Evolutionary conservation across 2,888 invertebrate genomes (phyloP), one percentile per base, ranked within the genome.

Genomic region (Pristionchus maxplancki): DNA sequence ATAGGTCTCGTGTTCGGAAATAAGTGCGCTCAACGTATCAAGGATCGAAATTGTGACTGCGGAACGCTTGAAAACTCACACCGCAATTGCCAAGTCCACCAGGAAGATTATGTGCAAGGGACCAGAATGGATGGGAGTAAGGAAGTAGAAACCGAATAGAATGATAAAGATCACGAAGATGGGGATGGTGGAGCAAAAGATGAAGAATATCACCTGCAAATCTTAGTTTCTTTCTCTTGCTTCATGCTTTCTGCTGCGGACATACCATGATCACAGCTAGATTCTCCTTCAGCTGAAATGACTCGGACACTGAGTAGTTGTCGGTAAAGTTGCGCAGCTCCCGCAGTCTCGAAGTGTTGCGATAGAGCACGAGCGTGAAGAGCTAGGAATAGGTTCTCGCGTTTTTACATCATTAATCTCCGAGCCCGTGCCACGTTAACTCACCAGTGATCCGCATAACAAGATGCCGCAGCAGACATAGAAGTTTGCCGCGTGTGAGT

Each of bases 261-360:
- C n/a, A 58, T 58, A 58, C 53, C 15, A n/a, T 62, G 6, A 62
- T 62, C 4, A 62, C 62, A 28, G 62, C 62, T 4, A 62, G n/a
- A 28, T 62, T 62, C 62, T 62, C 62, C n/a, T 62, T 62, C 62
- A 62, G 62, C 28, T 62, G 62, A 62, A 62, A 62, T 28, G 62
- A 5, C 62, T 62, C 62, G 62, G 62, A 5, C 4, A 62, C 62
- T n/a, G 62, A 62, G 15, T 62, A 62, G 6, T 5, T 62, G n/a
- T 62, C 62, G 8, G n/a, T 28, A 13, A 62, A 28, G 4, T 4
- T 62, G 4, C 62, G 62, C 3, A 62, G 62, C 8, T n/a, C 8
- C 3, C 28, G 62, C 4, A 62, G 62, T 28, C 28, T n/a, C 13
- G n/a, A n/a, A 6, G 4, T 8, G 15, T 62, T 62, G n/a, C n/a